Conservation (phyloP, 2,113 vertebrate species). For the Rhinopomastus cyanomelas region DNA sequence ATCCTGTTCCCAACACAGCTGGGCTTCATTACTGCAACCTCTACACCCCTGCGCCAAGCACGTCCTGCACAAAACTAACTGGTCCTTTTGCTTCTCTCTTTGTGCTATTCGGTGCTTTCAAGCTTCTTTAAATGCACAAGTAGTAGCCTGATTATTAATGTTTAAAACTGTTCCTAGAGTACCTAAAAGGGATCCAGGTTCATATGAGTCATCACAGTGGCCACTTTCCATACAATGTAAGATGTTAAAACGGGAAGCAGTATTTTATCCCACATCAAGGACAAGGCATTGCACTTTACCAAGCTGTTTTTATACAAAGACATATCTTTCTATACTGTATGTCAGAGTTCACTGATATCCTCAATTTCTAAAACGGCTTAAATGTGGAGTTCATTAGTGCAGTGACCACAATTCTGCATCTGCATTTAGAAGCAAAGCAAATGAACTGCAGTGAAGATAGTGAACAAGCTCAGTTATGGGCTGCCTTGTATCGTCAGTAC, state of each 20-base stretch:
- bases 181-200: neutral
- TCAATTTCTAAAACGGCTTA: neutral
- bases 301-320: neutral
- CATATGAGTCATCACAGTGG: neutral
- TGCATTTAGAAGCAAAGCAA: neutral
- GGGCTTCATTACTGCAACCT: neutral
- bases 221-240: neutral
- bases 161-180: neutral
- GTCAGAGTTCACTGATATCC: neutral
- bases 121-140: neutral
- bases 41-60: neutral
- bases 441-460: neutral
- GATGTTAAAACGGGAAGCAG: neutral
- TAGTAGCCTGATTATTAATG: neutral
- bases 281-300: neutral
- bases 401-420: slow-evolving; percentile 2
- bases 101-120: neutral
- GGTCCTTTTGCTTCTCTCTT: neutral
- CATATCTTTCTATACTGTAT: neutral
- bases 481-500: neutral
- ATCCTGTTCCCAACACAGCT: neutral
- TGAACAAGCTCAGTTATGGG: neutral
- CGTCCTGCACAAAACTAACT: neutral
- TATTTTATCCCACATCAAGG: neutral
- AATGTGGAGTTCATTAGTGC: neutral